Conservation (phyloP, 1,140 invertebrate species). For the Idris sp. region DNA sequence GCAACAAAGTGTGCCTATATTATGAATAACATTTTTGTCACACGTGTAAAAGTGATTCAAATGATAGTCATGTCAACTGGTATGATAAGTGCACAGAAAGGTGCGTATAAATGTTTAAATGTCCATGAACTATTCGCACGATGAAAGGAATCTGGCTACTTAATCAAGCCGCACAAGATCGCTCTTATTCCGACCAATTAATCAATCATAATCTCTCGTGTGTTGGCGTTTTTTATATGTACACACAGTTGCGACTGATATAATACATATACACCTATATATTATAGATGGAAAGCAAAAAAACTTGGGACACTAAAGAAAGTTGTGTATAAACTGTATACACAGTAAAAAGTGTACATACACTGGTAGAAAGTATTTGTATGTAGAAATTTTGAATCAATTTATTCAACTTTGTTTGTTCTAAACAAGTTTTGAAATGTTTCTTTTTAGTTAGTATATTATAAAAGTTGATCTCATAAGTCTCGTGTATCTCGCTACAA, state of each 20-base stretch:
- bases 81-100: constrained; percentile 37
- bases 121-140: constrained; percentile 61
- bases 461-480: constrained; percentile 38
- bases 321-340: too few species aligned
- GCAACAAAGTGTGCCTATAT: constrained; percentile 37
- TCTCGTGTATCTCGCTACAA: constrained; percentile 42
- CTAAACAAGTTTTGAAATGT: too few species aligned
- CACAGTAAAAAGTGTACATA: too few species aligned
- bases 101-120: constrained; percentile 28
- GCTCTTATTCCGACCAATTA: constrained; percentile 50
- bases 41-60: constrained; percentile 37
- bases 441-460: too few species aligned
- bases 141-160: constrained; percentile 59
- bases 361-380: too few species aligned
- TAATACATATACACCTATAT: too few species aligned
- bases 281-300: too few species aligned
- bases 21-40: constrained; percentile 14
- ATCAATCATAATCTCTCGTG: constrained; percentile 49
- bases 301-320: too few species aligned
- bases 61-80: constrained; percentile 28
- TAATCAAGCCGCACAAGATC: constrained; percentile 50
- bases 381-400: too few species aligned
- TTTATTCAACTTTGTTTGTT: too few species aligned
- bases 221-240: constrained; percentile 33
- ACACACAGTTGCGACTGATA: background rate